These are phyloP conservation scores for Hirudinaria manillensis DNA, from an alignment of 2,888 invertebrate species.

Conservation along the genomic window DNA sequence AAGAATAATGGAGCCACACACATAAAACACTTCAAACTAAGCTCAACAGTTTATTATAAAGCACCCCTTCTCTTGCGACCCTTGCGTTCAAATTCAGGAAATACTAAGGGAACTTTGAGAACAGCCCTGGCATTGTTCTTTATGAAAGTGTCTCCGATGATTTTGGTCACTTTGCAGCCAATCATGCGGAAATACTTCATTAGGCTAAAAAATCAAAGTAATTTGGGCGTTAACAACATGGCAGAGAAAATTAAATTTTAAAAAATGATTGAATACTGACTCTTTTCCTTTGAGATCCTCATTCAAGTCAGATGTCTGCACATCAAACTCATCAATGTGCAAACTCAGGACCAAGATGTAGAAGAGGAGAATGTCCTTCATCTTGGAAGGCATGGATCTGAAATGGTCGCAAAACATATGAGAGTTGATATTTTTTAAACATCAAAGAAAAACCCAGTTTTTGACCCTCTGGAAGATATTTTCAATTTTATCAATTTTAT, in stretches of 20 bases:
- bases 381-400: conserved; percentile 25
- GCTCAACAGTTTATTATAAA: no score
- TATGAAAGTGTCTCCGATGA: not conserved
- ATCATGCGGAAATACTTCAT: conserved; percentile 25
- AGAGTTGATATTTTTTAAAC: not conserved
- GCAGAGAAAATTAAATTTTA: not conserved
- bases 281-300: conserved; percentile 17
- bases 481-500: no score
- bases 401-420: not conserved
- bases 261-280: conserved; percentile 1
- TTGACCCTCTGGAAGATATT: no score
- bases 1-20: no score
- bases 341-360: conserved; percentile 21
- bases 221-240: not conserved
- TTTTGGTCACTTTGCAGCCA: conserved; percentile 22
- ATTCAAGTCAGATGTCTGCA: conserved; percentile 16
- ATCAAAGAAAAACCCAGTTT: not conserved
- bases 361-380: conserved; percentile 19
- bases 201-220: conserved; percentile 12
- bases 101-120: conserved; percentile 3
- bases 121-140: conserved; percentile 17
- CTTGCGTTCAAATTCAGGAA: not conserved
- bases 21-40: no score
- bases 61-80: no score
- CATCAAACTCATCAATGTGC: conserved; percentile 16